Evolutionary conservation across 2,113 vertebrate genomes (phyloP).

Genomic region (Pardalotus punctatus): DNA sequence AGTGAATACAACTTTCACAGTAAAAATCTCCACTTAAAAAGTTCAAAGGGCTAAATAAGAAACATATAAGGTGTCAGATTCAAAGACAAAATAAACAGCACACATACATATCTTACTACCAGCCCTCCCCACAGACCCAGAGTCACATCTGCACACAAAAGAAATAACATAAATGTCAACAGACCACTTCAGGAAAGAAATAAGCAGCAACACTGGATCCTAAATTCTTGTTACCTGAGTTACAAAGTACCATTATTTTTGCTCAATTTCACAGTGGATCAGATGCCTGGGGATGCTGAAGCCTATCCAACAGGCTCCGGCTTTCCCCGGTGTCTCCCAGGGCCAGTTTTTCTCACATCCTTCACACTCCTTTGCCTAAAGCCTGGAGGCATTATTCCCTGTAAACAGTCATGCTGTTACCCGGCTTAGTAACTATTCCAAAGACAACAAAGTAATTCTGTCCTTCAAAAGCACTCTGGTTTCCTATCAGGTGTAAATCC

Average conservation of each 20-base stretch:
- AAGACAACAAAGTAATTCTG: constrained; percentile 19
- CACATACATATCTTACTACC: neutral
- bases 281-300: neutral
- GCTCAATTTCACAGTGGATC: constrained; percentile 15
- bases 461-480: neutral
- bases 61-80: neutral
- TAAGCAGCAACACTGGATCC: neutral
- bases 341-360: neutral
- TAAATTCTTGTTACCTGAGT: neutral
- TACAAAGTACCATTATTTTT: constrained; percentile 15
- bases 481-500: constrained; percentile 47
- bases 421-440: constrained; percentile 1
- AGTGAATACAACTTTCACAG: neutral
- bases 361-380: neutral
- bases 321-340: neutral
- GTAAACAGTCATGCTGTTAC: neutral
- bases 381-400: constrained; percentile 26
- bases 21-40: neutral
- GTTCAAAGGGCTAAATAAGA: neutral
- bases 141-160: neutral
- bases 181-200: constrained; percentile 11
- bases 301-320: neutral
- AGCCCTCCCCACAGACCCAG: neutral
- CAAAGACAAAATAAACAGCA: neutral
- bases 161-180: constrained; percentile 6